phyloP scores from a whole-genome alignment of 2,888 invertebrate species.

The Lumbricus terrestris region DNA sequence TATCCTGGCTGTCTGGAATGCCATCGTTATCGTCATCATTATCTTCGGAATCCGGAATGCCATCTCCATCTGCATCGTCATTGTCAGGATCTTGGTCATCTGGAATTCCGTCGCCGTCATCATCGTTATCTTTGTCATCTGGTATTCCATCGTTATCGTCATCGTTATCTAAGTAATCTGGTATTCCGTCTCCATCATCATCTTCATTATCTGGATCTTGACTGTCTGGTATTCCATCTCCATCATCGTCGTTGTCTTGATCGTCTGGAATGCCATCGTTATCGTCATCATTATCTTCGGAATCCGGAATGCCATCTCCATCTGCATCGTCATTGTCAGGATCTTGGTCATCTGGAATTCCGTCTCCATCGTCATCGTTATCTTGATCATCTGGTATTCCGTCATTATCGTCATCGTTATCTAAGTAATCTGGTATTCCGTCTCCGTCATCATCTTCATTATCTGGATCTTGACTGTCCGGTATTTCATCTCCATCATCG shows the following conservation, averaged over 20 bases:
- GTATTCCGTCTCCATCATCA: slow-evolving; percentile 32
- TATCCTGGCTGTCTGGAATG: background rate
- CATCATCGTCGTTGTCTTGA: slow-evolving; percentile 27
- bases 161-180: slow-evolving; percentile 33
- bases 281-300: slow-evolving; percentile 14
- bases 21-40: background rate
- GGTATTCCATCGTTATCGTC: slow-evolving; percentile 23
- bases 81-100: slow-evolving; percentile 39
- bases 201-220: slow-evolving; percentile 26
- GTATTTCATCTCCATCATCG: slow-evolving; percentile 50
- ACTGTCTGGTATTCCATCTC: slow-evolving; percentile 33
- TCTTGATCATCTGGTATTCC: background rate
- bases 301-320: slow-evolving; percentile 31
- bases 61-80: slow-evolving; percentile 49
- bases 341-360: slow-evolving; percentile 21
- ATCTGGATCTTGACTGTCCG: slow-evolving; percentile 40
- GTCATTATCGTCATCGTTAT: background rate
- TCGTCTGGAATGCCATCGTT: slow-evolving; percentile 15
- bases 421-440: background rate
- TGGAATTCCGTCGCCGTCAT: slow-evolving; percentile 28
- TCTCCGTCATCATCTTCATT: background rate
- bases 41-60: slow-evolving; percentile 47
- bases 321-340: slow-evolving; percentile 28
- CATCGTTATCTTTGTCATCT: slow-evolving; percentile 5
- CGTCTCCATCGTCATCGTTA: background rate